Percentiles rank a stretch among this genome's conserved stretches.
Conservation (phyloP, 2,797 vertebrate genomes). For the Hyperoplus lanceolatus region DNA sequence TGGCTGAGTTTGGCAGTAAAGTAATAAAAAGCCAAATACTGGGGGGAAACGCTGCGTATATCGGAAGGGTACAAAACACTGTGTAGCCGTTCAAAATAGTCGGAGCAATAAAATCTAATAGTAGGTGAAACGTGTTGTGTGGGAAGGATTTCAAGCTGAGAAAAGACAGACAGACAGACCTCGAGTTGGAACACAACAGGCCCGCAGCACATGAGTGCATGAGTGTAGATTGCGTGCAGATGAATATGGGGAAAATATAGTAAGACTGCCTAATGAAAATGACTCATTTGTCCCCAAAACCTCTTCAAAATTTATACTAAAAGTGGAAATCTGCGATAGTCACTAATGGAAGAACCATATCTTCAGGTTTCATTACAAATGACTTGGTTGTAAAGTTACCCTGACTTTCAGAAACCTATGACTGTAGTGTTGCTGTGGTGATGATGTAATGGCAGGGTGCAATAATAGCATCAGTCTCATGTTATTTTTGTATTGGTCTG, state of each 20-base stretch:
- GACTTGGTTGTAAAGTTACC: slow-evolving; percentile 14
- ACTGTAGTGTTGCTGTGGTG: slow-evolving; percentile 40
- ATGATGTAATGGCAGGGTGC: slow-evolving; percentile 51
- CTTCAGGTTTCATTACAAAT: slow-evolving; percentile 24
- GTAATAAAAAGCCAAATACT: slow-evolving; percentile 50
- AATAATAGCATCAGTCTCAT: slow-evolving; percentile 24
- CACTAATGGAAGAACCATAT: slow-evolving; percentile 3
- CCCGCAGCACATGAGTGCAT: background rate
- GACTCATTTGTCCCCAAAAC: background rate
- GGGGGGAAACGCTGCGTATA: slow-evolving; percentile 15
- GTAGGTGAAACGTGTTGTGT: slow-evolving; percentile 15
- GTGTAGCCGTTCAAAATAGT: slow-evolving; percentile 26
- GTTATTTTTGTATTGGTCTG: background rate
- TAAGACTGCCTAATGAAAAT: background rate
- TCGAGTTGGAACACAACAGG: background rate
- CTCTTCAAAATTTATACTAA: background rate
- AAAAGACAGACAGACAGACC: background rate
- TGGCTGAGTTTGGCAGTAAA: slow-evolving; percentile 80
- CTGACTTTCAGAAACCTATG: slow-evolving; percentile 11
- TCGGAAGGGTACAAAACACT: slow-evolving; percentile 19
- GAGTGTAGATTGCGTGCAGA: background rate
- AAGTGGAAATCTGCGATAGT: background rate
- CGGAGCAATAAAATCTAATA: slow-evolving; percentile 35
- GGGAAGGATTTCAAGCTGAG: slow-evolving; percentile 6
- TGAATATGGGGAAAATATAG: background rate